phyloP scores from a whole-genome alignment of 2,888 invertebrate genomes.

The Seira sanloemensis region DNA sequence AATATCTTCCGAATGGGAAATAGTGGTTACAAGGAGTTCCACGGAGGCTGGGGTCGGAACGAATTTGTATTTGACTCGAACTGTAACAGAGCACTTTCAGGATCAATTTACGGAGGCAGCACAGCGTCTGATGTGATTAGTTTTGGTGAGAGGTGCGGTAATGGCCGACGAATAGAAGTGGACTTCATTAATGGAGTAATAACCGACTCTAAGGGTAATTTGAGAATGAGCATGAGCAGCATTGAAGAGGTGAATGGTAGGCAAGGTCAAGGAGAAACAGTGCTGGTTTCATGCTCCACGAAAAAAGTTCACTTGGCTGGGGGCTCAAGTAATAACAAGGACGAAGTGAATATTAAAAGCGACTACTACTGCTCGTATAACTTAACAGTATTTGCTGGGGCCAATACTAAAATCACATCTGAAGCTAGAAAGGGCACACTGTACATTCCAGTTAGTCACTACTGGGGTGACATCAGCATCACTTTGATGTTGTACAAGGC shows the following conservation, averaged over 20 bases:
- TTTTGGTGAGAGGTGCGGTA: background rate
- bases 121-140: background rate
- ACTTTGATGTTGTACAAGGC: background rate
- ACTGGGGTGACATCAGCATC: background rate
- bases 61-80: constrained; percentile 31
- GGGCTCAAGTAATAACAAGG: background rate
- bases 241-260: constrained; percentile 14
- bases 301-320: background rate
- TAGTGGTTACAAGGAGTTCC: constrained; percentile 26
- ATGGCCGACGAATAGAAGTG: background rate
- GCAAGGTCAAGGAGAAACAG: background rate
- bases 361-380: background rate
- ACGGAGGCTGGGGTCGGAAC: constrained; percentile 31
- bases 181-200: background rate
- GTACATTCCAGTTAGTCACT: background rate
- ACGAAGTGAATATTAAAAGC: background rate
- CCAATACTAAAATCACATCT: background rate
- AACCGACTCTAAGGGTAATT: background rate
- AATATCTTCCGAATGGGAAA: constrained; percentile 20
- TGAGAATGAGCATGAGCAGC: background rate
- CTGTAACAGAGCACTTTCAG: background rate
- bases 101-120: background rate
- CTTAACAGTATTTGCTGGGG: background rate
- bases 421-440: background rate
- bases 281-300: background rate